These are phyloP conservation scores for Zaprionus ornatus DNA, from an alignment of 1,140 invertebrate genomes.

Conservation along the genomic window DNA sequence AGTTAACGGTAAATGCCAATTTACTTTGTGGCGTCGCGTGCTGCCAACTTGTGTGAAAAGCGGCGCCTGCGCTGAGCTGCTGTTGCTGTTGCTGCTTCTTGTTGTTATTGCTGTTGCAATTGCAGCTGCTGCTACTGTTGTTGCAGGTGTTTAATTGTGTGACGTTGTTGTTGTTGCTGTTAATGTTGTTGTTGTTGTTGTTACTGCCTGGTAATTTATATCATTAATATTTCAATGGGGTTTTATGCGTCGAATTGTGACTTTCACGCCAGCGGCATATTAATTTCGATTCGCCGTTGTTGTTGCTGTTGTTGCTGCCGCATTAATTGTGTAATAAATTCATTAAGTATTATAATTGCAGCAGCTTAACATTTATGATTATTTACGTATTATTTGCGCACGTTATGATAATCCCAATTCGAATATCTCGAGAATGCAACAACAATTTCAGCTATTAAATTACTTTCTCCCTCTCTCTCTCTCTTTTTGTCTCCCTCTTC, in stretches of 20 bases:
- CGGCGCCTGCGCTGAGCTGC: constrained; percentile 67
- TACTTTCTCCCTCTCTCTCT: constrained; percentile 44
- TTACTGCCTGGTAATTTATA: constrained; percentile 52
- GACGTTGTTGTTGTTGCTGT: constrained; percentile 24
- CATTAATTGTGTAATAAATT: constrained; percentile 77
- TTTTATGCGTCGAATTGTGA: constrained; percentile 58
- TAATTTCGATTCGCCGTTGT: constrained; percentile 56
- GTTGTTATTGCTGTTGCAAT: constrained; percentile 21
- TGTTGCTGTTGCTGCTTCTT: constrained; percentile 36
- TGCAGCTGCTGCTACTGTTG: constrained; percentile 13
- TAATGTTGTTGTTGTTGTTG: constrained; percentile 26
- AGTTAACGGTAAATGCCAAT: constrained; percentile 59
- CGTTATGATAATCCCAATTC: constrained; percentile 14
- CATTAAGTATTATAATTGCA: constrained; percentile 77
- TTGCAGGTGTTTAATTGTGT: constrained; percentile 40
- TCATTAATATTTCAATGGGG: constrained; percentile 68
- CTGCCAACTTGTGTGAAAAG: constrained; percentile 75
- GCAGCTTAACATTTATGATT: constrained; percentile 55
- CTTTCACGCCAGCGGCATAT: constrained; percentile 70
- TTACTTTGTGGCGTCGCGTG: constrained; percentile 44
- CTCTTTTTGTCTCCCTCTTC: constrained; percentile 11
- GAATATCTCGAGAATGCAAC: constrained; percentile 34
- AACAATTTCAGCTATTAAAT: constrained; percentile 52
- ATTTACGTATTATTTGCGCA: constrained; percentile 16
- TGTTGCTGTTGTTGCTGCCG: constrained; percentile 35